phyloP scores from a whole-genome alignment of 2,113 vertebrate species.

The Bubo bubo region DNA sequence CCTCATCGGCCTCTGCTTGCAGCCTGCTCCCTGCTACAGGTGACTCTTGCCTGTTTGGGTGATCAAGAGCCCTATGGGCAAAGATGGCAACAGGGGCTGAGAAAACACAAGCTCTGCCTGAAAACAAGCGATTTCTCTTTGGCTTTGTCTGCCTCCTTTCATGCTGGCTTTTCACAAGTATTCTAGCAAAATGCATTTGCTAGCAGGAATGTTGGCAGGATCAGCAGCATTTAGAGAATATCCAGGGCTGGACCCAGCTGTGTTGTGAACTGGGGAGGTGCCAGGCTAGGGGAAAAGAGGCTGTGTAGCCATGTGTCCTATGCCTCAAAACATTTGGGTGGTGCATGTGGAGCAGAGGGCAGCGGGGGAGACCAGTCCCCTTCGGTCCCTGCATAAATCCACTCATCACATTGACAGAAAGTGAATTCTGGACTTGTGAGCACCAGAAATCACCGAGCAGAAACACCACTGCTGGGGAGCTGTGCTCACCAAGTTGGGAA shows the following conservation, averaged over 20 bases:
- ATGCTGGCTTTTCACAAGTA: not conserved
- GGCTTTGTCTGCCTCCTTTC: not conserved
- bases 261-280: not conserved
- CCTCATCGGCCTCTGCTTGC: not conserved
- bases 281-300: fast-evolving
- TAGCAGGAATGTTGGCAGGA: not conserved
- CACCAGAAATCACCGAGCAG: not conserved
- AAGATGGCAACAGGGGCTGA: not conserved
- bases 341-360: not conserved
- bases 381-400: not conserved
- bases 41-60: not conserved
- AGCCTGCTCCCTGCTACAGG: not conserved
- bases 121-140: not conserved
- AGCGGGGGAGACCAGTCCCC: not conserved
- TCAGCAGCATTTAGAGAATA: not conserved
- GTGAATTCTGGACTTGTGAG: not conserved
- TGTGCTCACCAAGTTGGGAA: not conserved
- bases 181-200: not conserved
- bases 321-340: not conserved
- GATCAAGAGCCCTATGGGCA: fast-evolving
- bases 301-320: not conserved
- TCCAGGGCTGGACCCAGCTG: not conserved
- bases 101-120: not conserved
- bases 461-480: fast-evolving
- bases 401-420: not conserved